Evolutionary conservation across 1,140 invertebrate species (phyloP).

Genomic region (Subanguina moxae): DNA sequence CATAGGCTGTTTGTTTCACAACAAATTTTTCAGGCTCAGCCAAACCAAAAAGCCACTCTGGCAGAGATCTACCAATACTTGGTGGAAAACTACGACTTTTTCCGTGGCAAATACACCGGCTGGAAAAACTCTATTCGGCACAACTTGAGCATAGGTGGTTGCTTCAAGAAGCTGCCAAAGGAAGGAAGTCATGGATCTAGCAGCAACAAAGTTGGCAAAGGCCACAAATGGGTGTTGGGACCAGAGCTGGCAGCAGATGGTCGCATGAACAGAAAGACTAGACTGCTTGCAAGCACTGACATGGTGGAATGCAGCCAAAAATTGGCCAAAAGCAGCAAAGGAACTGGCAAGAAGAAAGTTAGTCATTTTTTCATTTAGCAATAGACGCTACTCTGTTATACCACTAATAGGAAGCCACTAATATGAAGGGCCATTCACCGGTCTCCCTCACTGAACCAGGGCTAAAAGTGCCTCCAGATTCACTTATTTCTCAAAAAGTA

Average conservation of each 20-base stretch:
- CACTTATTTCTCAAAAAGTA: too few relatives aligned
- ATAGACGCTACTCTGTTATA: too few relatives aligned
- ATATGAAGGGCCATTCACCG: too few relatives aligned
- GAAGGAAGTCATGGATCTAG: slow-evolving; percentile 54
- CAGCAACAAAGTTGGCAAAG: slow-evolving; percentile 23
- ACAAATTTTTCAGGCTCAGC: slow-evolving; percentile 20
- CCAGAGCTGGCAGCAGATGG: background rate
- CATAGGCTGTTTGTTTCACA: background rate
- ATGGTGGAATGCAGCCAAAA: too few relatives aligned
- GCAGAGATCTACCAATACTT: slow-evolving; percentile 37
- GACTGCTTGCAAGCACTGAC: too few relatives aligned
- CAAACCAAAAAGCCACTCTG: slow-evolving; percentile 29
- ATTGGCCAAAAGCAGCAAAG: too few relatives aligned
- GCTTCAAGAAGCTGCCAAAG: slow-evolving; percentile 89
- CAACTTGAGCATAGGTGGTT: slow-evolving; percentile 91
- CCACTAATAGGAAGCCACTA: too few relatives aligned
- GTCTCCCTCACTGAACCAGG: too few relatives aligned
- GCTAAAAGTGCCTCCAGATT: too few relatives aligned
- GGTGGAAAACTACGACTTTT: slow-evolving; percentile 73
- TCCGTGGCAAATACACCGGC: slow-evolving; percentile 83
- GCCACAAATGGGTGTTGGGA: slow-evolving; percentile 1
- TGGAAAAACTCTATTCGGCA: slow-evolving; percentile 98
- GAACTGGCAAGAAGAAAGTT: too few relatives aligned
- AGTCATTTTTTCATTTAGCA: too few relatives aligned
- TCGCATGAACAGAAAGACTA: too few relatives aligned